Base-by-base conservation (phyloP, 2,113 vertebrate genomes). In the Sclerurus mexicanus region DNA sequence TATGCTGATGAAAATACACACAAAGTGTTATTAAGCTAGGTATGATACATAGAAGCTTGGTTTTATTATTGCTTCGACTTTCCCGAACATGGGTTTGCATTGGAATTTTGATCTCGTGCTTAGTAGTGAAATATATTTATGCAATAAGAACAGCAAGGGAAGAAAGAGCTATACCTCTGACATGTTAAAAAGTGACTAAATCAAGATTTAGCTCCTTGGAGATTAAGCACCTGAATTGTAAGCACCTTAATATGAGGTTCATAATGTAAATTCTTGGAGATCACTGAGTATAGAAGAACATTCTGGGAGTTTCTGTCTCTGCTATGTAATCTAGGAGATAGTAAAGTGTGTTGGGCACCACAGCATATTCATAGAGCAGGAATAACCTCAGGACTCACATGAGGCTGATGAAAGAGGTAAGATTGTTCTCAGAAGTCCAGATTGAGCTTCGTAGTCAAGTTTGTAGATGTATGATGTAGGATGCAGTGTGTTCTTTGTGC, bases 261-360 rank as follows among this genome's bases (percentile, higher is more conserved):
- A 5, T 90, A 89, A 66, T 74, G 76, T 77, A 86, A 74, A 89
- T 80, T 92, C 59, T 74, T 83, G 63, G 75, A 84, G 73, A 86
- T 89, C 60, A 66, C 16, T n/a, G 14, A 66, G 25, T 74, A 53
- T 33, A 69, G 62, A 88, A 66, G 49, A 91, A 80, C 42, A 71
- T 90, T 94, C 62, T 90, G 80, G 50, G 72, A 59, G 39, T 87
- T 92, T 87, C 55, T 94, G 37, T 86, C 63, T 71, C 76, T 84
- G 59, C 49, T 86, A 23, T 84, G 50, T 81, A 89, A 86, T 92
- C 84, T 87, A 74, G 68, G 87, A 92, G 59, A 58, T 7, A 62
- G 91, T 92, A 88, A 86, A 68, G 39, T 37, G 59, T 53, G 37
- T 77, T 80, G 80, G n/a, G 72, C 46, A 86, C 23, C 25, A 23